Conservation (phyloP, 2,113 vertebrate genomes). For the Condylura cristata region DNA sequence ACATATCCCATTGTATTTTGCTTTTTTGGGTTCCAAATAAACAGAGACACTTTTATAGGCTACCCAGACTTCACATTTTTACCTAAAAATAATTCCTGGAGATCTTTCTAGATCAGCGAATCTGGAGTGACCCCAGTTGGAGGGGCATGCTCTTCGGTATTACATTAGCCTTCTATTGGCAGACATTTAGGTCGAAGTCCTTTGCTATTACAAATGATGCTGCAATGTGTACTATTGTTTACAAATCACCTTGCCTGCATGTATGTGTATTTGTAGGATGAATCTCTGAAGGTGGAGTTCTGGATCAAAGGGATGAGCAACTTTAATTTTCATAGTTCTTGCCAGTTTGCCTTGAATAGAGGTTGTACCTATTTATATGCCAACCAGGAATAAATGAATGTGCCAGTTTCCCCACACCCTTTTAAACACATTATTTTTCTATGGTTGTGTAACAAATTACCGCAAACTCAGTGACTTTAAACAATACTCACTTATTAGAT, state of each 20-base stretch:
- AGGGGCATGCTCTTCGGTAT: neutral
- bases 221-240: neutral
- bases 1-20: neutral
- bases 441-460: neutral
- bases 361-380: constrained; percentile 3
- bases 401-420: constrained; percentile 38
- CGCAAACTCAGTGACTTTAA: constrained; percentile 44
- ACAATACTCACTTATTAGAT: constrained; percentile 41
- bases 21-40: neutral
- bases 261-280: neutral
- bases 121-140: neutral
- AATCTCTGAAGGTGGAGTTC: constrained; percentile 49
- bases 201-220: neutral
- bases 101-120: neutral
- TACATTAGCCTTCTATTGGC: neutral
- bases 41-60: neutral
- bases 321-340: constrained; percentile 57
- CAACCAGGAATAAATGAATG: constrained; percentile 4
- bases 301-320: constrained; percentile 9
- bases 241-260: neutral
- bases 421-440: constrained; percentile 61
- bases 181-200: neutral
- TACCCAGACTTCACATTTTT: constrained; percentile 33
- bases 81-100: constrained; percentile 1
- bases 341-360: neutral